Percentiles rank a stretch among this genome's conserved stretches.
These are phyloP conservation scores for Scaptomyza tumidula DNA, from an alignment of 2,888 invertebrate species.

Conservation along the genomic window DNA sequence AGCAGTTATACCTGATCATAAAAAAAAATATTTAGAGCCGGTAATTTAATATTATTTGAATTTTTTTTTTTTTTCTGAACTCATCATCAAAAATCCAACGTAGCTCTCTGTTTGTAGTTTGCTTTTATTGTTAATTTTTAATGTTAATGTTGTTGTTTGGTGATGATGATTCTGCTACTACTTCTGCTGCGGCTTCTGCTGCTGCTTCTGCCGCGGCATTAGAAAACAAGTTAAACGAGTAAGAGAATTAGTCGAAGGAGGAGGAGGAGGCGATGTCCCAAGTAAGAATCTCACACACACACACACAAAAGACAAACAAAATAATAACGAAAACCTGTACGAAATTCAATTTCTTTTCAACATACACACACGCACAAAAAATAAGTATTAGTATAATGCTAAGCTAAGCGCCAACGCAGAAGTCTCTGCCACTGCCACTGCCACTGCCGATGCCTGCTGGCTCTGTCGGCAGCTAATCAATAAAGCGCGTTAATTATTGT, in stretches of 20 bases:
- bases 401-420: not conserved
- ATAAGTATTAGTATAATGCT: not conserved
- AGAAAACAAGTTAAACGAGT: constrained; percentile 64
- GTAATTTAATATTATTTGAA: constrained; percentile 21
- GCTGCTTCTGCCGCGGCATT: constrained; percentile 9
- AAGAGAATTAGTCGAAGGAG: constrained; percentile 29
- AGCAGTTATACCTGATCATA: constrained; percentile 15
- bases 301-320: constrained; percentile 10
- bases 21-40: constrained; percentile 3
- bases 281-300: constrained; percentile 15
- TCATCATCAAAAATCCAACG: constrained; percentile 40
- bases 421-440: not conserved
- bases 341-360: constrained; percentile 53
- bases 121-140: constrained; percentile 1
- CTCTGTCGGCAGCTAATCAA: constrained; percentile 49
- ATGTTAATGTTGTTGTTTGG: not conserved
- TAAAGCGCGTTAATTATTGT: constrained; percentile 74
- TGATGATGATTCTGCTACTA: not conserved
- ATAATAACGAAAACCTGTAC: constrained; percentile 50
- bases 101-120: constrained; percentile 1
- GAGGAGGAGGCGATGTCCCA: constrained; percentile 15
- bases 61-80: too few relatives aligned
- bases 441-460: constrained; percentile 7
- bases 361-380: not conserved
- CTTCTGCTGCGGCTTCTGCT: not conserved